Percentiles rank a stretch among this genome's conserved stretches.
phyloP scores from a whole-genome alignment of 2,888 invertebrate genomes.

The Agonopterix heracliana region DNA sequence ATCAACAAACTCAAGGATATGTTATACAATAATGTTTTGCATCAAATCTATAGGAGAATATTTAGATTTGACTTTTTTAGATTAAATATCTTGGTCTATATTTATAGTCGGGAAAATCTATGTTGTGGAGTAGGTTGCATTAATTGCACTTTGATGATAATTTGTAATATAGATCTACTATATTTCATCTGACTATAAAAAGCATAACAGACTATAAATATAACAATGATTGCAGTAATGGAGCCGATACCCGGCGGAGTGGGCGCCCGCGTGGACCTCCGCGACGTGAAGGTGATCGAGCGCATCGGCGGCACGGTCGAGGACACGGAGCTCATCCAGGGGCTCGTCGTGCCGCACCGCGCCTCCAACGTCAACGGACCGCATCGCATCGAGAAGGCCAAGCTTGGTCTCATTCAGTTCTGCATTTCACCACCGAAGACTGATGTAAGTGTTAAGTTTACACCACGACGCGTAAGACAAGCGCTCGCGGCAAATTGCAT shows the following conservation, averaged over 20 bases:
- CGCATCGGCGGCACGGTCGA: conserved; percentile 98
- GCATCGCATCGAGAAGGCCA: conserved; percentile 96
- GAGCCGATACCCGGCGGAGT: conserved; percentile 74
- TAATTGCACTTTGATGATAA: too few species aligned
- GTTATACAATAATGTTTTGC: too few species aligned
- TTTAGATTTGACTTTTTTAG: too few species aligned
- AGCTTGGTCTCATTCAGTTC: conserved; percentile 99
- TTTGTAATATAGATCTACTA: too few species aligned
- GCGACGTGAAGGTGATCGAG: conserved; percentile 97
- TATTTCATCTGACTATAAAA: too few species aligned
- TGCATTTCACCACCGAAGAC: conserved; percentile 99
- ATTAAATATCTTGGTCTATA: too few species aligned
- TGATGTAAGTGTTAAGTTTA: conserved; percentile 82
- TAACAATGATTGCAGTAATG: conserved; percentile 44
- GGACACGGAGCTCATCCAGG: conserved; percentile 96
- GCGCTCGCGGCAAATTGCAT: too few species aligned
- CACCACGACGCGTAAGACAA: too few species aligned
- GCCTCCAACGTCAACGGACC: conserved; percentile 94
- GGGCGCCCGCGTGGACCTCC: conserved; percentile 89
- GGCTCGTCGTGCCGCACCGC: conserved; percentile 95
- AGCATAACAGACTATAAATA: too few species aligned
- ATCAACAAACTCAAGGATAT: background rate
- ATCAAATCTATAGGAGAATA: too few species aligned
- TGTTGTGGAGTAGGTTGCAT: too few species aligned
- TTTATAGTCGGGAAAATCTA: too few species aligned